Conservation (phyloP, 2,888 invertebrate genomes). For the Chalcis sispes region DNA sequence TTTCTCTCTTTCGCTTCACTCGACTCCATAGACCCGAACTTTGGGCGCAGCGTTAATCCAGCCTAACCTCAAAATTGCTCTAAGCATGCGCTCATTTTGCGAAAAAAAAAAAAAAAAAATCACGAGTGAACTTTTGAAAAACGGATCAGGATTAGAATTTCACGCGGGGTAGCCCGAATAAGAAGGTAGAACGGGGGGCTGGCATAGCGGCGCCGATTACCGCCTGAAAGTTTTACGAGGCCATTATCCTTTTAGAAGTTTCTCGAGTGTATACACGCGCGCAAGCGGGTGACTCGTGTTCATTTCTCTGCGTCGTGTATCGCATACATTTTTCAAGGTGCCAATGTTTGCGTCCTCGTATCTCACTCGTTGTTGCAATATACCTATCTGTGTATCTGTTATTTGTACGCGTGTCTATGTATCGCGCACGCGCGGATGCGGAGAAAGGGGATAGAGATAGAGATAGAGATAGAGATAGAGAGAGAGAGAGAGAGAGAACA, state of each 20-base stretch:
- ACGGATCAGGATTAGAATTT: constrained; percentile 41
- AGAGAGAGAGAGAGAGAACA: too few relatives aligned
- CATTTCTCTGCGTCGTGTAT: not conserved
- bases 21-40: not conserved
- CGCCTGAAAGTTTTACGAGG: constrained; percentile 19
- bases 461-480: too few relatives aligned
- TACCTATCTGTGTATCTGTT: not conserved
- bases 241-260: constrained; percentile 23
- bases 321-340: constrained; percentile 2
- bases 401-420: too few relatives aligned
- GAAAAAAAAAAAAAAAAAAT: not conserved
- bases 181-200: not conserved
- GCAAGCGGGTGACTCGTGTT: too few relatives aligned
- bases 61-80: too few relatives aligned
- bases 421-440: constrained; percentile 6
- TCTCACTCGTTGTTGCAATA: not conserved
- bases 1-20: not conserved
- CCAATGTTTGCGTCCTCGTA: not conserved
- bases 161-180: too few relatives aligned
- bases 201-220: constrained; percentile 1
- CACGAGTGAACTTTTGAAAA: not conserved
- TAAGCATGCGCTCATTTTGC: too few relatives aligned
- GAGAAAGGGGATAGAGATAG: not conserved
- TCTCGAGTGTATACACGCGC: too few relatives aligned
- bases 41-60: not conserved